Evolutionary conservation across 1,140 invertebrate genomes (phyloP).

Genomic region (Bombus pyrosoma): DNA sequence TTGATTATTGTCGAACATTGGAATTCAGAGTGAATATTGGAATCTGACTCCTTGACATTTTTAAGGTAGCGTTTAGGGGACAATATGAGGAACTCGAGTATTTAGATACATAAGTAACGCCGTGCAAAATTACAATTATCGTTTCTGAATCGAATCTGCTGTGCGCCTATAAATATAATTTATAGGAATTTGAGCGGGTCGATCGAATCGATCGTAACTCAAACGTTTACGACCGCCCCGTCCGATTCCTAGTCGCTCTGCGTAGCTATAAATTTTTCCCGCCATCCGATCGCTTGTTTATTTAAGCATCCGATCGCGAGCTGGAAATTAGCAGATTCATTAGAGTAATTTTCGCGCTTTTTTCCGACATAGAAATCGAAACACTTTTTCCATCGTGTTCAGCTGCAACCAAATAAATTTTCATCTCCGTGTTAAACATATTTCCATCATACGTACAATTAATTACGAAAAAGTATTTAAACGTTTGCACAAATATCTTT

Average conservation of each 20-base stretch:
- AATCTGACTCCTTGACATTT: too few relatives aligned
- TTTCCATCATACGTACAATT: too few relatives aligned
- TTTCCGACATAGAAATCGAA: not conserved
- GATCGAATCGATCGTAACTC: conserved; percentile 51
- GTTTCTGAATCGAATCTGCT: conserved; percentile 33
- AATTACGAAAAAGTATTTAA: too few relatives aligned
- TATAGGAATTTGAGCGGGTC: conserved; percentile 54
- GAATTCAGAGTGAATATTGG: too few relatives aligned
- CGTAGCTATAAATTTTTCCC: conserved; percentile 51
- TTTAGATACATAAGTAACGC: too few relatives aligned
- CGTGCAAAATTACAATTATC: conserved; percentile 30
- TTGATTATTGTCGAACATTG: too few relatives aligned
- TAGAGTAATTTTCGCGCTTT: not conserved
- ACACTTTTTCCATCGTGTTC: not conserved
- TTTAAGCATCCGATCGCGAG: conserved; percentile 13
- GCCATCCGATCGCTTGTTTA: conserved; percentile 42
- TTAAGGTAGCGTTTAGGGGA: too few relatives aligned
- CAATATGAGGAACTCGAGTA: too few relatives aligned
- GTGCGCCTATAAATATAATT: conserved; percentile 44
- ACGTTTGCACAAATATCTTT: too few relatives aligned
- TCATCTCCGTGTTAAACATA: not conserved
- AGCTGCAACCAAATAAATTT: not conserved
- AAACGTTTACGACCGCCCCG: conserved; percentile 47
- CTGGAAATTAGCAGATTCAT: conserved; percentile 39
- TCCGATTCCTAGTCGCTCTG: conserved; percentile 43